Evolutionary conservation across 2,888 invertebrate species (phyloP), one percentile per base, ranked within the genome.

Genomic region (Eubasilissa splendida): DNA sequence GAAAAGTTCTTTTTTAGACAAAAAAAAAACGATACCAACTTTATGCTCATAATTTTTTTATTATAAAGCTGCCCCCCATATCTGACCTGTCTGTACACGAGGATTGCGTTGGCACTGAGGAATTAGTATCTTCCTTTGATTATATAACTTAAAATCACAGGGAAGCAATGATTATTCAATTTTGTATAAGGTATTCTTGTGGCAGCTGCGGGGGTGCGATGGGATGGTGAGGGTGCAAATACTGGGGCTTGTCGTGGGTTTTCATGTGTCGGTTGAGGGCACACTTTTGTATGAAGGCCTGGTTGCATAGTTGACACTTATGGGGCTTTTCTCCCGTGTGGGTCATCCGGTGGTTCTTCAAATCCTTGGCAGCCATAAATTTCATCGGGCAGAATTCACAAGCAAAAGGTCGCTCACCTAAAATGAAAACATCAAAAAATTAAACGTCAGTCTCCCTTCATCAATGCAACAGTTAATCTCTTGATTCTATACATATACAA

Each of bases 191-290:
- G 42, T 73, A 73, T 31, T 73, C 71, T 11, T 22, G 71, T 0
- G 71, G 50, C 12, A 75, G 10, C 53, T 54, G 54, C 7, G 76
- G 42, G 9, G 76, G 73, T n/a, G 79, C 42, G 3, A 50, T 12
- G 11, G 33, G 58, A 31, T 76, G 76, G 0, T 71, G 75, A 11
- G 71, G 78, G 53, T 60, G 79, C 31, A 82, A 94, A 87, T 94
- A 96, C 1, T 96, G 96, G 85, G 96, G 95, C 87, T 94, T 95
- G 85, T 95, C 95, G 88, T 96, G 95, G 52, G 95, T 95, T 88
- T 96, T 96, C 97, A 97, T 96, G 88, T 97, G 97, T 85, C 98
- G 94, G 53, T 97, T 97, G 12, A 98, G 91, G 85, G 98, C 97
- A 89, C 97, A 97, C 85, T 97, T 93, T 88, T 96, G 96, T 87